Conservation (phyloP, 1,140 invertebrate species). For the Ptiloglossa arizonensis region DNA sequence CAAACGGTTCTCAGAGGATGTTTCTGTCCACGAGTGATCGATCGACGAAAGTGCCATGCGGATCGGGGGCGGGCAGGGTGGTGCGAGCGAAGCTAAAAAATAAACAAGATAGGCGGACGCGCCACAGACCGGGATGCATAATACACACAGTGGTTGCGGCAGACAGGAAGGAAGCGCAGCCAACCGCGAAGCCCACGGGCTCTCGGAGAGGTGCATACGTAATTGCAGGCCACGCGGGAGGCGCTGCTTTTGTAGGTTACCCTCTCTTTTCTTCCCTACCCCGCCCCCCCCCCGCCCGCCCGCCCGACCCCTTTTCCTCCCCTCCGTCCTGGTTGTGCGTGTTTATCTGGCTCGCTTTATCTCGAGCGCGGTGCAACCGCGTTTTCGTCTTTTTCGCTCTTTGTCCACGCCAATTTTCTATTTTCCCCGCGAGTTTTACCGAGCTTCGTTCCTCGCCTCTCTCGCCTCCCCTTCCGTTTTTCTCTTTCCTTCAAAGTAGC, state of each 20-base stretch:
- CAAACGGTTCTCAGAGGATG: slow-evolving; percentile 25
- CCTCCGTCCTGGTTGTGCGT: not conserved
- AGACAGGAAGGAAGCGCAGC: slow-evolving; percentile 82
- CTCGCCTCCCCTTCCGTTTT: not conserved
- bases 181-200: slow-evolving; percentile 78
- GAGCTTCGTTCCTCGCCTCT: not conserved
- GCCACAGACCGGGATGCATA: slow-evolving; percentile 57
- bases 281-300: slow-evolving; percentile 18
- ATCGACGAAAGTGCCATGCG: slow-evolving; percentile 18
- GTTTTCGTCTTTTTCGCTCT: not conserved
- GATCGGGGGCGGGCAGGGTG: not conserved
- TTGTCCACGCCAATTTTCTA: not conserved
- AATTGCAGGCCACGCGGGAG: slow-evolving; percentile 75
- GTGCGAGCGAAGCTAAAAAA: slow-evolving; percentile 26
- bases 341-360: slow-evolving; percentile 1
- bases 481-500: not conserved
- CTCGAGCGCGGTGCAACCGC: not conserved
- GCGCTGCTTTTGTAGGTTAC: slow-evolving; percentile 58
- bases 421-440: not conserved
- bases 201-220: slow-evolving; percentile 77
- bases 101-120: slow-evolving; percentile 61
- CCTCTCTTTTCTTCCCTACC: slow-evolving; percentile 14
- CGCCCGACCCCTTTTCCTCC: slow-evolving; percentile 33
- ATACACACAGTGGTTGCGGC: slow-evolving; percentile 69
- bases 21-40: slow-evolving; percentile 33